Base-by-base conservation (phyloP, 2,113 vertebrate genomes). In the Dryoscopus gambensis region DNA sequence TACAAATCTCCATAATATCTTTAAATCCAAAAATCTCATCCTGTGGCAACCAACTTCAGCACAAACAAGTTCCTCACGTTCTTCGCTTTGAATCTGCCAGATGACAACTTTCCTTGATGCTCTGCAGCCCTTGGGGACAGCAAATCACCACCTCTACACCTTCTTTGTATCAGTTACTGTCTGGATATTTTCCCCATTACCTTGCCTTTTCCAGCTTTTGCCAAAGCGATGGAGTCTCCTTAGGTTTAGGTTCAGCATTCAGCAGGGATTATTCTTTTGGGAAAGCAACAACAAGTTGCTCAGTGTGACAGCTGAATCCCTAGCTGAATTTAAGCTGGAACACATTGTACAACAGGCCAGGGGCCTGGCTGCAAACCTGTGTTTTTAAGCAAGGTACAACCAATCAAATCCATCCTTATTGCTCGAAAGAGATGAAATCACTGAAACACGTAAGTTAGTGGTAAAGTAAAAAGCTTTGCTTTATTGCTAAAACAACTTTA, bases 1-100 rank as follows among this genome's bases (percentile, higher is more conserved):
- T 2, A 1, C 6, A 25, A 19, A 23, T 22, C 14, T 62, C 1
- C 1, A 7, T 15, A 44, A 56, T 10, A 39, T 8, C 49, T 79
- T 19, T 30, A 18, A 80, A 79, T 35, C 8, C 12, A 82, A 62
- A 82, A 39, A 18, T 25, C 6, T 2, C 9, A 59, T 68, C 14
- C 49, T 53, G 17, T 39, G 25, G 42, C 64, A 74, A 55, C 15
- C 57, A 68, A 24, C 12, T 49, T 56, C 37, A 69, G 30, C 55
- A 64, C 8, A 73, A 53, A 30, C 30, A 52, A 13, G 17, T 28
- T 67, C 19, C 15, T 71, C 14, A 1, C 1, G 4, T 15, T 27
- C 35, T 77, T 70, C 37, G 20, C 40, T 81, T 56, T 56, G 31
- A 67, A 44, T 56, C 13, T 57, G 63, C 22, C 68, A 53, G 28